Percentiles rank a stretch among this genome's conserved stretches.
phyloP scores from a whole-genome alignment of 1,140 invertebrate species.

The Pomphorhynchus laevis region DNA sequence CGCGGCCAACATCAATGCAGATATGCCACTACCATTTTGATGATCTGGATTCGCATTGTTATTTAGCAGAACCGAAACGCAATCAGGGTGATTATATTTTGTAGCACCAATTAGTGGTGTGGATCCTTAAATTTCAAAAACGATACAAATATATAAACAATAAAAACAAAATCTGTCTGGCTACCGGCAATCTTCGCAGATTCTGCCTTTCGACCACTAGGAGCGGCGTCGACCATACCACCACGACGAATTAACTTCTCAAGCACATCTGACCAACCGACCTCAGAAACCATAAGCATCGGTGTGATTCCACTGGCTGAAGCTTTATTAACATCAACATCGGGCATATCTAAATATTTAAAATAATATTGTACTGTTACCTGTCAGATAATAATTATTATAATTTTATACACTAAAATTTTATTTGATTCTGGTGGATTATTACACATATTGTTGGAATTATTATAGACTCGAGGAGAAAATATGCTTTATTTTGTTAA shows the following conservation, averaged over 20 bases:
- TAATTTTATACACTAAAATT: too few relatives aligned
- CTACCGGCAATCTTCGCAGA: constrained; percentile 8
- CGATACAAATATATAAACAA: too few relatives aligned
- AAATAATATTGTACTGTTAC: too few relatives aligned
- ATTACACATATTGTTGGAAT: too few relatives aligned
- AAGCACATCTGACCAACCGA: constrained; percentile 9
- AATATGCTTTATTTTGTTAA: too few relatives aligned
- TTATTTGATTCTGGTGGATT: too few relatives aligned
- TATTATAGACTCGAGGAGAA: too few relatives aligned
- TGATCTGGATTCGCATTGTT: constrained; percentile 9
- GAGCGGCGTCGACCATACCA: constrained; percentile 8
- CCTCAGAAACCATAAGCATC: constrained; percentile 9
- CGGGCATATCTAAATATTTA: background rate
- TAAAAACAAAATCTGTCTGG: too few relatives aligned
- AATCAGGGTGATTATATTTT: constrained; percentile 10
- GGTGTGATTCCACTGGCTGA: constrained; percentile 8
- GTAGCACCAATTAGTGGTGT: constrained; percentile 9
- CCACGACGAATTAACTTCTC: constrained; percentile 6
- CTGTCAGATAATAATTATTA: too few relatives aligned
- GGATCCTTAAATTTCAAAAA: too few relatives aligned
- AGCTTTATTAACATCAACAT: constrained; percentile 9
- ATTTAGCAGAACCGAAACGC: constrained; percentile 2
- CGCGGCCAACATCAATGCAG: constrained; percentile 7
- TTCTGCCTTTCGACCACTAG: constrained; percentile 5
- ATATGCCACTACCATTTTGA: constrained; percentile 9